phyloP scores from a whole-genome alignment of 2,888 invertebrate species.

The Trachelus troglodyta region DNA sequence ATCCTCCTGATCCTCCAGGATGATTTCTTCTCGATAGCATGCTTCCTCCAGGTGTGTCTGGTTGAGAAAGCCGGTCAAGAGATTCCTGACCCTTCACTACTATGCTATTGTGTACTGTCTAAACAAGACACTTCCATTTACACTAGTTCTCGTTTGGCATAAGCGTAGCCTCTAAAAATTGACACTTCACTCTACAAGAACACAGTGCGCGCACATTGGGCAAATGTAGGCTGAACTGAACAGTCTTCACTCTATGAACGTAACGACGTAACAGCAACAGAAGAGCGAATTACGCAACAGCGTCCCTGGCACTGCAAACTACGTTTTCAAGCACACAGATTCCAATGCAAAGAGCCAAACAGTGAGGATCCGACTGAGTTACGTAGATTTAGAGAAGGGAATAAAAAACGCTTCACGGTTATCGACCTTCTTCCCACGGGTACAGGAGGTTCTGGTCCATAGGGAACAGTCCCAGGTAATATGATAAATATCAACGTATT shows the following conservation, averaged over 20 bases:
- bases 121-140: background rate
- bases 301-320: background rate
- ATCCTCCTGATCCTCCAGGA: background rate
- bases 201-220: background rate
- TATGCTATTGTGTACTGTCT: background rate
- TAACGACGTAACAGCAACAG: background rate
- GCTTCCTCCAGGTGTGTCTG: background rate
- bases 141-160: background rate
- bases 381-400: slow-evolving; percentile 3
- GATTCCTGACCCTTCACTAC: background rate
- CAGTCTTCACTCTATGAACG: background rate
- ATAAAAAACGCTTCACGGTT: background rate
- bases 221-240: background rate
- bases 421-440: background rate
- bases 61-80: background rate
- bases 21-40: background rate
- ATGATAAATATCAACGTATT: background rate
- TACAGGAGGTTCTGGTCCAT: background rate
- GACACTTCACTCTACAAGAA: background rate
- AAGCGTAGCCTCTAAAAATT: background rate
- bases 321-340: background rate
- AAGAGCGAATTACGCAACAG: background rate
- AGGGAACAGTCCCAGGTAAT: background rate
- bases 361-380: background rate
- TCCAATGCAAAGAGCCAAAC: background rate